Percentiles rank a stretch among this genome's conserved stretches.
Evolutionary conservation across 1,140 invertebrate genomes (phyloP).

Genomic region (Drosophila teissieri): DNA sequence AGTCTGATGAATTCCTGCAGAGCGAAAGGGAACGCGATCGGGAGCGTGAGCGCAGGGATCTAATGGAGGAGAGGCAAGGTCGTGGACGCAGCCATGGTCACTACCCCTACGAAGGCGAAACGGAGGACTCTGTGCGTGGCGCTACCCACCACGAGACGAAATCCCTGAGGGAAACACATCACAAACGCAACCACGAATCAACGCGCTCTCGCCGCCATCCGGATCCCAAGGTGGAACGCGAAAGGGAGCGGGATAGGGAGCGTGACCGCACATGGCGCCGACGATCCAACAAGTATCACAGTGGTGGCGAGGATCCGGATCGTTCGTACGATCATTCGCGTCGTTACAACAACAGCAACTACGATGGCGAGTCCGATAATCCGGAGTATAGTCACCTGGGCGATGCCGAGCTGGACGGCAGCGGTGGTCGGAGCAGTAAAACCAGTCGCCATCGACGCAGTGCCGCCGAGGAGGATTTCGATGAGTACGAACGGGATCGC

Average conservation of each 20-base stretch:
- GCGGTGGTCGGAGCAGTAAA: constrained; percentile 59
- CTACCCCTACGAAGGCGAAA: constrained; percentile 67
- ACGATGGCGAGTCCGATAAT: constrained; percentile 67
- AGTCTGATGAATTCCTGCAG: constrained; percentile 64
- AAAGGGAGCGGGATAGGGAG: constrained; percentile 44
- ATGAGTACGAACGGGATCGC: constrained; percentile 45
- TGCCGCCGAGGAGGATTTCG: constrained; percentile 58
- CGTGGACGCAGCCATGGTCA: constrained; percentile 59
- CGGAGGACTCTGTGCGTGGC: constrained; percentile 71
- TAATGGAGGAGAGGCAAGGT: constrained; percentile 48
- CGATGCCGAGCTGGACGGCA: constrained; percentile 49
- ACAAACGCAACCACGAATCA: constrained; percentile 42
- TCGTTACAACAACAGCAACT: constrained; percentile 65
- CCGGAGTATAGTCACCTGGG: constrained; percentile 40
- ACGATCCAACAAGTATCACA: constrained; percentile 30
- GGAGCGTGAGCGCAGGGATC: constrained; percentile 27
- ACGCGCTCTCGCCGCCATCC: constrained; percentile 36
- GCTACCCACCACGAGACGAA: constrained; percentile 24
- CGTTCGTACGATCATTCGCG: constrained; percentile 29
- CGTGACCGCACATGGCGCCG: constrained; percentile 51
- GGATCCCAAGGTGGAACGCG: constrained; percentile 32
- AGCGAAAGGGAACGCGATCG: constrained; percentile 49
- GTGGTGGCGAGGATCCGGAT: constrained; percentile 48
- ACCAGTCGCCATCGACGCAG: constrained; percentile 52
- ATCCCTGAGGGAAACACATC: constrained; percentile 43